phyloP scores from a whole-genome alignment of 2,113 vertebrate species.

The Barnardius zonarius region DNA sequence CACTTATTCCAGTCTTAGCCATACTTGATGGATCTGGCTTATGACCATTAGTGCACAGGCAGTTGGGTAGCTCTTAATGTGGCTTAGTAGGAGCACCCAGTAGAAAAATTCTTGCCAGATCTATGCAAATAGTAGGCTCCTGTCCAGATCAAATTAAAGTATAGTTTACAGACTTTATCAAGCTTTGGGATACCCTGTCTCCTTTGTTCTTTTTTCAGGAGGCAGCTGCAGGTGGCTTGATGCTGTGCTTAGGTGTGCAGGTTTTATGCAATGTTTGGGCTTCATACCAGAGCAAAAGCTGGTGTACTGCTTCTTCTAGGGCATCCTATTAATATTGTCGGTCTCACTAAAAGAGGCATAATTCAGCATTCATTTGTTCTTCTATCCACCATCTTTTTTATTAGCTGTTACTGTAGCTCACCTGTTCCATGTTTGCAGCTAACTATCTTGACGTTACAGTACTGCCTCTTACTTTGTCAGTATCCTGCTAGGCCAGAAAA shows the following conservation, averaged over 20 bases:
- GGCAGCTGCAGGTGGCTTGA: background rate
- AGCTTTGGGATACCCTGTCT: background rate
- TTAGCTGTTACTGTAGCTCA: background rate
- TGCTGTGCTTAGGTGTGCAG: accelerated
- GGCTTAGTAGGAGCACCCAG: background rate
- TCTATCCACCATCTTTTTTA: background rate
- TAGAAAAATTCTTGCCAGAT: background rate
- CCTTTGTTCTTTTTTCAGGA: background rate
- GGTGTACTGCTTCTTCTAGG: background rate
- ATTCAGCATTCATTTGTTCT: background rate
- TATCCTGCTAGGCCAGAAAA: background rate
- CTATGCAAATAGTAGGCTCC: accelerated
- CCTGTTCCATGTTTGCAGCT: accelerated
- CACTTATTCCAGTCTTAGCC: accelerated
- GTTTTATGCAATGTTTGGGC: background rate
- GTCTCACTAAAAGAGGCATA: background rate
- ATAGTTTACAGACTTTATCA: background rate
- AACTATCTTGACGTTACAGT: background rate
- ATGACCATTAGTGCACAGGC: background rate
- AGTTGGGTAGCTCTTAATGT: background rate
- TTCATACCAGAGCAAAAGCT: background rate
- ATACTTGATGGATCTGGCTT: background rate
- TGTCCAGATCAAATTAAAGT: background rate
- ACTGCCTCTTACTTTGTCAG: background rate
- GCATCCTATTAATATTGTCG: background rate